Evolutionary conservation across 92 coral and sea anemone genomes (phyloP).

Genomic region (Pocillopora meandrina): DNA sequence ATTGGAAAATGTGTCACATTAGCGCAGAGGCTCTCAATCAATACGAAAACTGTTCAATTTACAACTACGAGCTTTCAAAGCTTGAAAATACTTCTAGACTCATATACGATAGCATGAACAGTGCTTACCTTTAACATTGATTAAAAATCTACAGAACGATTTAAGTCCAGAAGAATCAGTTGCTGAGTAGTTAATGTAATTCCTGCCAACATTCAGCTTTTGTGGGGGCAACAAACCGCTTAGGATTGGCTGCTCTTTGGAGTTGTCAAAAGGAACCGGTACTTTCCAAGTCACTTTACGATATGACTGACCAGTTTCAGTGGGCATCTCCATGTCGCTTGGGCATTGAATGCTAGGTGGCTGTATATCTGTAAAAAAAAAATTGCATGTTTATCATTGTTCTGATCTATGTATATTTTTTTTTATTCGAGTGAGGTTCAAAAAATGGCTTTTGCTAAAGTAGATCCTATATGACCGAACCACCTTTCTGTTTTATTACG

Average conservation of each 20-base stretch:
- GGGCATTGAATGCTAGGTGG: constrained; percentile 62
- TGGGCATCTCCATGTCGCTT: constrained; percentile 18
- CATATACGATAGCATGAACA: not conserved
- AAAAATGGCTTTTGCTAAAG: no score
- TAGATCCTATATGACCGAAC: no score
- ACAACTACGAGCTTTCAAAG: no score
- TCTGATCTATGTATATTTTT: no score
- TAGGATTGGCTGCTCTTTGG: constrained; percentile 41
- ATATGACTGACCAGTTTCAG: constrained; percentile 51
- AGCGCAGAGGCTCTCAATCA: no score
- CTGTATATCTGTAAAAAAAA: constrained; percentile 39
- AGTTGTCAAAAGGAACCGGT: constrained; percentile 63
- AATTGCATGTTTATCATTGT: no score
- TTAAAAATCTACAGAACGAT: constrained; percentile 34
- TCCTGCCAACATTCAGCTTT: constrained; percentile 43
- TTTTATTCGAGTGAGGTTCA: no score
- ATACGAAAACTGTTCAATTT: no score
- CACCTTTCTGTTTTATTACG: no score
- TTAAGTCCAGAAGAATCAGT: constrained; percentile 55
- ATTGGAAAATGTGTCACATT: no score
- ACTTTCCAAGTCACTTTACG: constrained; percentile 51
- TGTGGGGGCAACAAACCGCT: constrained; percentile 44
- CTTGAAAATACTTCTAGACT: no score
- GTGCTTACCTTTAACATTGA: constrained; percentile 50
- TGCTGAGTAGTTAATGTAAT: constrained; percentile 32